Evolutionary conservation across 2,113 vertebrate species (phyloP), one percentile per base, ranked within the genome.

Genomic region (Bubo scandiacus): DNA sequence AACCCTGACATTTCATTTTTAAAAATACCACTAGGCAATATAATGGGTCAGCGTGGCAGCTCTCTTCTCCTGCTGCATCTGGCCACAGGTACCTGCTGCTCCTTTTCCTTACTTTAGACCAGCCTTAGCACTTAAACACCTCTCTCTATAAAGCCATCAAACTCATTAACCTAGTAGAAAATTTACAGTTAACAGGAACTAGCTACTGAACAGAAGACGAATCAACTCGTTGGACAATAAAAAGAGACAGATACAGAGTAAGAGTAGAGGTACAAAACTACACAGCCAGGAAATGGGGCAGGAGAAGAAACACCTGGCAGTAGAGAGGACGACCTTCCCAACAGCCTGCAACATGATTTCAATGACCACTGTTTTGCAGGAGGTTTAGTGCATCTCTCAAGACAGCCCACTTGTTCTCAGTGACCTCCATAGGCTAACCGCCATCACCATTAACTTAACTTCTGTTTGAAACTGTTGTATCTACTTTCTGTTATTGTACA

Each of bases 301-400:
- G 13, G 6, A 8, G 18, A 81, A 71, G 38, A 77, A 71, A 73
- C 5, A 36, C 2, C 10, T 10, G 3, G 8, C 1, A 36, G 15
- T 11, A 57, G 15, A 62, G 15, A 63, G 5, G 19, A 83, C 0
- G 1, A 54, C 43, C 15, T 65, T 81, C 54, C 11, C 45, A 61
- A 45, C 11, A 62, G 38, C 14, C 4, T 2, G 21, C 5, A 3
- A 40, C 0, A 2, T 6, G 40, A 52, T 26, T 26, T 9, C 25
- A 7, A 1, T 2, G 8, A 43, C 17, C 34, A 23, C 7, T 38
- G 59, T 43, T 81, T 52, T 59, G 81, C 43, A 58, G 34, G 4
- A 26, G 4, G 15, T 15, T 36, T 16, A 71, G 5, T 3, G 5
- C 20, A 54, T 5, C 25, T 38, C 66, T 51, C 27, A 59, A 20